Evolutionary conservation across 53 echinoderm and acorn worm genomes (phyloP), one percentile per base, ranked within the genome.

Genomic region (Holothuria scabra): DNA sequence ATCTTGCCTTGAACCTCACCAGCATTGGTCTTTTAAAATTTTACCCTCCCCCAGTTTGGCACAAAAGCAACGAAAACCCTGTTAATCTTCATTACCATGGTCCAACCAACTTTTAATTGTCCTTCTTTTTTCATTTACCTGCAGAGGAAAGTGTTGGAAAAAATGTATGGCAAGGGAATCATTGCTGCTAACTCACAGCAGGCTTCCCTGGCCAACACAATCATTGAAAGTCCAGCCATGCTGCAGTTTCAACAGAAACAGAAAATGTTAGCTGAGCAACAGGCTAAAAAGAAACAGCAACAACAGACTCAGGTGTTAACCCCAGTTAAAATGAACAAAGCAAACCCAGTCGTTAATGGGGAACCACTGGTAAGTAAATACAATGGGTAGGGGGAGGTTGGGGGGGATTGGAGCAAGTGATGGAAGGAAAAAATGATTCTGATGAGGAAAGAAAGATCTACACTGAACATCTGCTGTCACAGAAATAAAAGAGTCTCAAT

Each of bases 191-290:
- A 86, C 67, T 87, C 89, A 6, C 81, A 83, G 19, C 74, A 74
- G 59, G 61, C 88, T 3, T 86, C 79, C 26, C 70, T 87, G 30
- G 87, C 89, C 5, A 94, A 88, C 72, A 94, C 92, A 20, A 94
- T 96, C 86, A 96, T 96, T 24, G 97, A 96, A 83, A 94, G 91
- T 63, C 94, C 94, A 5, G 97, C 90, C 68, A 94, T 96, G 94
- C 74, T 96, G 64, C 87, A 96, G 74, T 83, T 96, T 26, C 82
- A 90, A 76, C 86, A 93, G 84, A 84, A 84, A 44, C 91, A 89
- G 80, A 83, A 84, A 49, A 56, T 69, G 23, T 72, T 76, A 56
- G 87, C 85, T 62, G 93, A 95, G 85, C 86, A 82, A 22, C 90
- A 87, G 65, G 93, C 89, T 13, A 90, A 85, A 29, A 78, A 78